Conservation (phyloP, 2,113 vertebrate species). For the Oryzias melastigma region DNA sequence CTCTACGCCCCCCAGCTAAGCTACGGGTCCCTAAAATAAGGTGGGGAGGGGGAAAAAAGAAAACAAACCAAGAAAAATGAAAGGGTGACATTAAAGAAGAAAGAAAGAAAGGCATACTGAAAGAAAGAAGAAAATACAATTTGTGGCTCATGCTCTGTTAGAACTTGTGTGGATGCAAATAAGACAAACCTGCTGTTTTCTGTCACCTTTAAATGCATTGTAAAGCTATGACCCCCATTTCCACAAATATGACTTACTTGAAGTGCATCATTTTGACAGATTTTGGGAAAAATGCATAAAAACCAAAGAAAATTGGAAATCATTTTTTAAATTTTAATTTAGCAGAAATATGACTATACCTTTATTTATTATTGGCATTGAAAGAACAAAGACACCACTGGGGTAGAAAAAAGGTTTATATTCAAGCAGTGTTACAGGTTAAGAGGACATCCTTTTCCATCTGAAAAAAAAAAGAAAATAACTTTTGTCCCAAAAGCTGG, state of each 20-base stretch:
- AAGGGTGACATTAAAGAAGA: slow-evolving; percentile 75
- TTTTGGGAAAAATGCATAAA: slow-evolving; percentile 76
- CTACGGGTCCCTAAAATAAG: slow-evolving; percentile 78
- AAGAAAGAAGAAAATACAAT: slow-evolving; percentile 52
- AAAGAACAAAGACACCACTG: slow-evolving; percentile 51
- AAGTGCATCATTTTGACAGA: slow-evolving; percentile 71
- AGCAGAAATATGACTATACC: too few relatives aligned
- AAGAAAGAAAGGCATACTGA: slow-evolving; percentile 61
- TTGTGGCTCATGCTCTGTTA: slow-evolving; percentile 54
- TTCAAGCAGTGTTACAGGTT: slow-evolving; percentile 60
- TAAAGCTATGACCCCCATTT: slow-evolving; percentile 81
- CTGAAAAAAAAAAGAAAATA: slow-evolving; percentile 33
- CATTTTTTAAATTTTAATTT: slow-evolving; percentile 33
- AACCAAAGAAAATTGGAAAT: slow-evolving; percentile 69
- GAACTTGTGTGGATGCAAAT: slow-evolving; percentile 33
- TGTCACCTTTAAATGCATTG: slow-evolving; percentile 51
- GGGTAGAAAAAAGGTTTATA: slow-evolving; percentile 53
- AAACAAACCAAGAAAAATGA: slow-evolving; percentile 63
- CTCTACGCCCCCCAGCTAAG: slow-evolving; percentile 80
- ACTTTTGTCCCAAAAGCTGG: slow-evolving; percentile 34
- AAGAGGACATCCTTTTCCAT: slow-evolving; percentile 53
- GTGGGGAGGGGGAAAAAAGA: slow-evolving; percentile 41
- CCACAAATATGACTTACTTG: slow-evolving; percentile 60
- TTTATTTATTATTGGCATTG: slow-evolving; percentile 38
- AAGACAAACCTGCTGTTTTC: slow-evolving; percentile 13